Evolutionary conservation across 2,113 vertebrate genomes (phyloP), one percentile per base, ranked within the genome.

Genomic region (Oncorhynchus gorbuscha): DNA sequence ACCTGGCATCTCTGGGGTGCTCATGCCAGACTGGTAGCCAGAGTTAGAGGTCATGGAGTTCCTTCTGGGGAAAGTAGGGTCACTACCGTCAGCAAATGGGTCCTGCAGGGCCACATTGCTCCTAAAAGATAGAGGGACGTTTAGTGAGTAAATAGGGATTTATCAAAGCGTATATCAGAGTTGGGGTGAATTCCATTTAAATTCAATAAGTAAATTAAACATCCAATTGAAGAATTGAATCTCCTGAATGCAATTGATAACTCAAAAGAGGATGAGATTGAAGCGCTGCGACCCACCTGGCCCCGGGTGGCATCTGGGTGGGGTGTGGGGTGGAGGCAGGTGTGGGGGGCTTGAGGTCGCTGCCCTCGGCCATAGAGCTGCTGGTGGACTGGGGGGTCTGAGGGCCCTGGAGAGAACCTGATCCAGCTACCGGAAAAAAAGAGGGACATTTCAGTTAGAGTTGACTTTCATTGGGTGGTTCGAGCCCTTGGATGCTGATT

Each of bases 341-440:
- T 75, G 98, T 99, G 32, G 98, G 98, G 77, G 98, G 98, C 84
- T 99, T 99, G 69, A 99, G 76, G 89, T 99, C 98, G 86, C 96
- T 96, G 81, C 97, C 96, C 89, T 99, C 97, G 78, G 97, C 97
- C 98, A 99, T 99, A 51, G 98, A 99, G 87, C 97, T 99, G 94
- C 96, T 99, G 88, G 97, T 99, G 79, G 98, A 99, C 92, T 99
- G 98, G 77, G 98, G 98, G 11, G 98, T 99, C 92, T 99, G 98
- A 76, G 98, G 98, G 73, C 98, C 98, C 92, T 99, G 98, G 89
- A 99, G 94, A 76, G 98, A 99, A 71, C 98, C 98, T 76, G 98
- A 99, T 85, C 98, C 98, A 81, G 97, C 98, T 97, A 94, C 86
- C 89, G 78, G 1, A 8, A 35, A 35, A 35, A 35, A 89, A 86